Evolutionary conservation across 1,140 invertebrate genomes (phyloP).

Genomic region (Drosophila mojavensis): DNA sequence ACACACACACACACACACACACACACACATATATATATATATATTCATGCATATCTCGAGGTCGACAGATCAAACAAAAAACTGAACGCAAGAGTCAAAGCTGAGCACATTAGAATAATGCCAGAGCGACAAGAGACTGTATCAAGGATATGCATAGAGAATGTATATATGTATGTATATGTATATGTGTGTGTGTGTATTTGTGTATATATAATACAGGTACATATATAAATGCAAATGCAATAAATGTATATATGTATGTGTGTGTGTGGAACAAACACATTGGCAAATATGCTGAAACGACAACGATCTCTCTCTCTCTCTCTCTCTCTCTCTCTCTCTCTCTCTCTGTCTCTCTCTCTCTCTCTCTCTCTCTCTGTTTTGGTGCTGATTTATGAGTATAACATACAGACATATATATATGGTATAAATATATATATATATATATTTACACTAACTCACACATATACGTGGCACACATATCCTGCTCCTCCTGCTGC

Average conservation of each 20-base stretch:
- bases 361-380: conserved; percentile 4
- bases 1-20: conserved; percentile 12
- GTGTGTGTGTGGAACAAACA: too few relatives aligned
- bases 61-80: conserved; percentile 60
- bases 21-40: conserved; percentile 7
- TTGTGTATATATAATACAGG: too few relatives aligned
- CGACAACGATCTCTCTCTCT: not conserved
- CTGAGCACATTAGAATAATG: conserved; percentile 68
- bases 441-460: conserved; percentile 14
- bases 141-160: conserved; percentile 45
- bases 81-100: conserved; percentile 46
- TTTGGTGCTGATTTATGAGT: conserved; percentile 62
- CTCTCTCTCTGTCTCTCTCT: not conserved
- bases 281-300: conserved; percentile 3
- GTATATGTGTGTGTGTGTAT: too few relatives aligned
- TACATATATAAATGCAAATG: conserved; percentile 14
- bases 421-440: conserved; percentile 33
- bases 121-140: conserved; percentile 45
- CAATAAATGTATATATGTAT: not conserved
- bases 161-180: not conserved
- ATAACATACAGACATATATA: conserved; percentile 28
- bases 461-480: conserved; percentile 31
- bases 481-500: conserved; percentile 15
- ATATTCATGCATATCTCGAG: conserved; percentile 21
- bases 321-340: not conserved